Conservation (phyloP, 2,113 vertebrate genomes). For the Gracilinanus agilis region DNA sequence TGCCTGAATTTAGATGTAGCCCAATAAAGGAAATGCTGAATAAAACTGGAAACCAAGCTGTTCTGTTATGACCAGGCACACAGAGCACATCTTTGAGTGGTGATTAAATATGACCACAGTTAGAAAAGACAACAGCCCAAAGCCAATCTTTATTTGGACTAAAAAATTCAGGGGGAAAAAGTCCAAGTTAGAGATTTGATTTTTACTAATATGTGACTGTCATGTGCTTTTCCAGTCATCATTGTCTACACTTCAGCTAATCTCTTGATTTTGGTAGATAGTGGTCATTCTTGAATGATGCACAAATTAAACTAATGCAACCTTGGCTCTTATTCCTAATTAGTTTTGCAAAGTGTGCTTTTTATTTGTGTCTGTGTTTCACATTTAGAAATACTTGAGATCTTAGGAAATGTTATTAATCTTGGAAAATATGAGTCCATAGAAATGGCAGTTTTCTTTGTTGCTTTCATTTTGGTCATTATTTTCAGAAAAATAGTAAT, state of each 20-base stretch:
- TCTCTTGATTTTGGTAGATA: not conserved
- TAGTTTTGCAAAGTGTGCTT: not conserved
- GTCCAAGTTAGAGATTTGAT: not conserved
- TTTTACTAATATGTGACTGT: slow-evolving; percentile 12
- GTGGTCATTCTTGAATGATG: not conserved
- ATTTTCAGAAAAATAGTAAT: not conserved
- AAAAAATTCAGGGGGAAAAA: not conserved
- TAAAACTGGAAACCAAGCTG: slow-evolving; percentile 14
- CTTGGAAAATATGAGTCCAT: slow-evolving; percentile 26
- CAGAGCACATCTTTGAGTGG: slow-evolving; percentile 33
- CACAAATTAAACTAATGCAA: slow-evolving; percentile 38
- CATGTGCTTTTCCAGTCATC: not conserved
- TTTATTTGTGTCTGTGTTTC: slow-evolving; percentile 29
- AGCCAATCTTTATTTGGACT: slow-evolving; percentile 24
- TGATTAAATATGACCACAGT: slow-evolving; percentile 15
- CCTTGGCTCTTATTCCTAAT: not conserved
- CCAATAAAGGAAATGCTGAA: slow-evolving; percentile 47
- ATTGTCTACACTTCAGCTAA: not conserved
- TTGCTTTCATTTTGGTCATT: not conserved
- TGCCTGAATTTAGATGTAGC: not conserved
- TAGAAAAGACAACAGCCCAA: slow-evolving; percentile 9
- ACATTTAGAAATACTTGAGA: not conserved
- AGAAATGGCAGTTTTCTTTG: not conserved
- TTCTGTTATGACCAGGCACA: slow-evolving; percentile 1
- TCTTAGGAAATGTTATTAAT: slow-evolving; percentile 41